A percentile compares a stretch with the other conserved stretches of the same genome.
Conservation (phyloP, 2,113 vertebrate species). For the Saimiri boliviensis region DNA sequence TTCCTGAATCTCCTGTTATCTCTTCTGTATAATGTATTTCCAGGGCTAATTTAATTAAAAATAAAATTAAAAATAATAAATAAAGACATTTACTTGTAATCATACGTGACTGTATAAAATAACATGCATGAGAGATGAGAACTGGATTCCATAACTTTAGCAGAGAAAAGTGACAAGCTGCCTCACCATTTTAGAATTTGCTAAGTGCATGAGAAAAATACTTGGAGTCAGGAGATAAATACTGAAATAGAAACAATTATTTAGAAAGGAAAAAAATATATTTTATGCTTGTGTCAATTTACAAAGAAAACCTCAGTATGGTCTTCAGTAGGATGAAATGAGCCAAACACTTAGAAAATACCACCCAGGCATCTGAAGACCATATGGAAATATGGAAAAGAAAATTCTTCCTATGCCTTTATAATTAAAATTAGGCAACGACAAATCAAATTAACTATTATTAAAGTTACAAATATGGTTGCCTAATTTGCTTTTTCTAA, state of each 20-base stretch:
- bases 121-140: neutral
- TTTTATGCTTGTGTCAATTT: conserved; percentile 13
- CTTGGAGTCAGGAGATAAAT: neutral
- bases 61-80: neutral
- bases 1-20: neutral
- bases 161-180: neutral
- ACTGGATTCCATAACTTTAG: neutral
- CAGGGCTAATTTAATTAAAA: neutral
- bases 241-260: neutral
- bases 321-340: neutral
- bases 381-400: neutral
- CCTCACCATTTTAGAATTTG: neutral
- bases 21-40: neutral
- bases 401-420: neutral
- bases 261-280: neutral
- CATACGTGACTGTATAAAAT: neutral
- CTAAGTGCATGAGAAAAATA: conserved; percentile 4
- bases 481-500: neutral
- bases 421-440: neutral
- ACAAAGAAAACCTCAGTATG: neutral
- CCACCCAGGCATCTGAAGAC: conserved; percentile 4
- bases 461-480: neutral
- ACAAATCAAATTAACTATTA: neutral
- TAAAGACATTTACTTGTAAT: neutral
- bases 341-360: conserved; percentile 3